Base-by-base conservation (phyloP, 2,113 vertebrate species). In the Ramphastos sulfuratus region DNA sequence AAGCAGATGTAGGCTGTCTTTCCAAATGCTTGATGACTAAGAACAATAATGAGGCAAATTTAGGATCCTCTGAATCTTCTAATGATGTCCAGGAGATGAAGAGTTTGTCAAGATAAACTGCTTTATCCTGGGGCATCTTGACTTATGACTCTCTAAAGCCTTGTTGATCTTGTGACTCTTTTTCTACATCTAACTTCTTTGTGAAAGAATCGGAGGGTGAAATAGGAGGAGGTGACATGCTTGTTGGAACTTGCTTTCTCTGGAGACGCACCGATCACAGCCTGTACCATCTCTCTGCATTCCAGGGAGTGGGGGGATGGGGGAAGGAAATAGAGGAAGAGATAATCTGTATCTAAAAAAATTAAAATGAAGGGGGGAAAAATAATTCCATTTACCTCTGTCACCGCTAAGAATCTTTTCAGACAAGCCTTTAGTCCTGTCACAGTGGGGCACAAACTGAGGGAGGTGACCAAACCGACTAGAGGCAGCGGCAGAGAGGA, bases 191-290 rank as follows among this genome's bases (percentile, higher is more conserved):
- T 78, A 17, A 52, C 69, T 91, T 50, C 61, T 90, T 76, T 81
- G 70, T 25, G 59, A 48, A 72, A 79, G 87, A 76, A 77, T 78
- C 46, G 7, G 82, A 70, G 78, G 75, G 67, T 91, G 83, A 80
- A 67, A n/a, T 16, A 54, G 88, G 93, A 91, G 70, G 94, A 93
- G 93, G 93, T 90, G 92, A 94, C 88, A 73, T 52, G 83, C 95
- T 73, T 96, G 96, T 97, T 25, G 82, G 81, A 91, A 87, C 96
- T 89, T 94, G 94, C 81, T 87, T 39, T 59, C 48, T 81, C 64
- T n/a, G 44, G 14, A 91, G 92, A 80, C 63, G 79, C 52, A 90
- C 69, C 3, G 66, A 91, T 12, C 46, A 1, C 10, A 78, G 70
- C 70, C 82, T 54, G 4, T 55, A 12, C 33, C 69, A 31, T 54